Evolutionary conservation across 2,797 vertebrate genomes (phyloP), one percentile per base, ranked within the genome.

Genomic region (Acridotheres tristis): DNA sequence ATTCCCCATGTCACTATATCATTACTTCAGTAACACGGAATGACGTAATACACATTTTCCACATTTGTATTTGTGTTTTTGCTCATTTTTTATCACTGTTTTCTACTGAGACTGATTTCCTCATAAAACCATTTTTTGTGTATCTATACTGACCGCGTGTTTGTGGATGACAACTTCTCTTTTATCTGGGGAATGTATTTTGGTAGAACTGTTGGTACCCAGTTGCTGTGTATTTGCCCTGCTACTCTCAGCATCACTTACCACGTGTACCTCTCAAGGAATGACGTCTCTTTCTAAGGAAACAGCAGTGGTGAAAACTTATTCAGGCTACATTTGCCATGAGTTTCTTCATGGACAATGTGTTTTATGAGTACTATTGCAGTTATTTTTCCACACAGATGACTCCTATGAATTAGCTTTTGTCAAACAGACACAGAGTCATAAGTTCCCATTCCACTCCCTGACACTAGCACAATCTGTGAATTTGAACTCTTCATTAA

Each of bases 371-470:
- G 66, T 73, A n/a, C n/a, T 23, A 16, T 69, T 54, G 67, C 59
- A 32, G 54, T 66, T 76, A n/a, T 94, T 96, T 85, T 93, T 94
- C 94, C 74, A 63, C 48, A 47, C 32, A 67, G 61, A 58, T 38
- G 32, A 84, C 63, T 91, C 21, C 38, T 76, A 47, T 79, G 93
- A 91, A 90, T 90, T 79, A 82, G 26, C 26, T 92, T 95, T 88
- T 88, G 50, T 88, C 55, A 93, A 61, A 55, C 7, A 72, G n/a
- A 47, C 47, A 53, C 19, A 34, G 74, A 84, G 34, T 34, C 54
- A n/a, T 71, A 75, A 54, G 58, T 89, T 94, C 40, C 58, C 20
- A 51, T 83, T 91, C 21, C n/a, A 48, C 26, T 78, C 47, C 40
- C 43, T 81, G 85, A 78, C 48, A 78, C 16, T 16, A 75, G 58